Evolutionary conservation across 2,888 invertebrate species (phyloP), one percentile per base, ranked within the genome.

Genomic region (Drosophila nigricruria): DNA sequence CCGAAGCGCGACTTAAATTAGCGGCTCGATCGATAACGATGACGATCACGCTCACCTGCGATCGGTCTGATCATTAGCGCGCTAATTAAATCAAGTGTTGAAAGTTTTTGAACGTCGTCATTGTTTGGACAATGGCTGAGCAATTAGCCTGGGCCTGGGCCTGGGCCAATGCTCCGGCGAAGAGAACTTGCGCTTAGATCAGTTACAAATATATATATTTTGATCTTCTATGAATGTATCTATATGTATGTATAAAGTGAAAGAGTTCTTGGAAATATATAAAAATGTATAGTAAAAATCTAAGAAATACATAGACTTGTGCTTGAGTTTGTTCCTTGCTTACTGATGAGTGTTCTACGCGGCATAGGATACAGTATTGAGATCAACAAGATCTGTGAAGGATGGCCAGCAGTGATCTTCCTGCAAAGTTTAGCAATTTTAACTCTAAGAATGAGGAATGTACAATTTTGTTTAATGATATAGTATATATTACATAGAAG

Each of bases 121-220:
- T 86, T 86, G 82, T 86, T 86, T 88, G 83, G 74, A 86, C 88
- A 86, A 88, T 70, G 77, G 82, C 81, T 85, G 62, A 77, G 79
- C 82, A 87, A 85, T 85, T 88, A 84, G 82, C 71, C 52, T 56
- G 69, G 70, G 79, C 73, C 77, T 85, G 85, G 87, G 82, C 71
- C 52, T 56, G 69, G 70, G 79, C 73, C 77, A 68, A 73, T 65
- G 70, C 60, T 70, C 78, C 32, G 54, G 25, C 52, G 10, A 2
- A 36, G 42, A 32, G 20, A 56, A n/a, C 16, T 16, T 5, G 45
- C 52, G 36, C 61, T 43, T 2, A 25, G 43, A 20, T 38, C 57
- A 8, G 8, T 34, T 14, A n/a, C 12, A 42, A 27, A 49, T 45
- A 27, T 6, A 23, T 5, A 14, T 12, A 12, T 20, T 20, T 25